A percentile compares a stretch with the other conserved stretches of the same genome.
Conservation (phyloP, 2,797 vertebrate genomes). For the Sebastes aleutianus region DNA sequence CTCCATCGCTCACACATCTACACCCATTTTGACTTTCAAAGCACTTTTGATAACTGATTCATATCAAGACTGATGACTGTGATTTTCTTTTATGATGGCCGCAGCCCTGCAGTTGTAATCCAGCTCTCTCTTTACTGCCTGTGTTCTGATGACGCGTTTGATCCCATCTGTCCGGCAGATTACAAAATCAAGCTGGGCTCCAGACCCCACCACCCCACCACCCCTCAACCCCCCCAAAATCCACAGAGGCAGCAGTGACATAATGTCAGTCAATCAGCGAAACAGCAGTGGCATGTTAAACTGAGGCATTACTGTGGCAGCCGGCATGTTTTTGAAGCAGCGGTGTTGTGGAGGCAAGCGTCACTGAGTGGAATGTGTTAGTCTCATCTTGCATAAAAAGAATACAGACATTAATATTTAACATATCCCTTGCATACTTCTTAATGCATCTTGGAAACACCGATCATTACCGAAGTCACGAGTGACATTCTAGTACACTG, state of each 20-base stretch:
- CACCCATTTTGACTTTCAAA: conserved; percentile 45
- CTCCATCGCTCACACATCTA: conserved; percentile 20
- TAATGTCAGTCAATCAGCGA: conserved; percentile 45
- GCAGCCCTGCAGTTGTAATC: neutral
- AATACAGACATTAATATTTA: neutral
- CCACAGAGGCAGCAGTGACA: conserved; percentile 37
- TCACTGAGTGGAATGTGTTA: conserved; percentile 39
- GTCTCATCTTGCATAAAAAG: neutral
- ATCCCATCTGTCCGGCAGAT: conserved; percentile 46
- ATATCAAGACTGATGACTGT: conserved; percentile 35
- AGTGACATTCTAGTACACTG: neutral
- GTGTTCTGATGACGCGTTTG: conserved; percentile 37
- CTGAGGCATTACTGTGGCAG: conserved; percentile 51
- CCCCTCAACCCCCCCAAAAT: neutral
- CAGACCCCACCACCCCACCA: neutral
- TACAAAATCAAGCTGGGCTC: conserved; percentile 49
- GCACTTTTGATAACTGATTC: conserved; percentile 32
- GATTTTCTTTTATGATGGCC: conserved; percentile 38
- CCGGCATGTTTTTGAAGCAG: conserved; percentile 66
- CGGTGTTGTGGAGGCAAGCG: conserved; percentile 54
- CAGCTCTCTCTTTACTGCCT: conserved; percentile 20
- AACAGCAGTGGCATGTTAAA: conserved; percentile 54
- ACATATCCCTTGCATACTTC: neutral
- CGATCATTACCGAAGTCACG: neutral
- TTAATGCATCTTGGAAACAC: neutral